Base-by-base conservation (phyloP, 2,797 vertebrate species). In the Steatocranus sp. region DNA sequence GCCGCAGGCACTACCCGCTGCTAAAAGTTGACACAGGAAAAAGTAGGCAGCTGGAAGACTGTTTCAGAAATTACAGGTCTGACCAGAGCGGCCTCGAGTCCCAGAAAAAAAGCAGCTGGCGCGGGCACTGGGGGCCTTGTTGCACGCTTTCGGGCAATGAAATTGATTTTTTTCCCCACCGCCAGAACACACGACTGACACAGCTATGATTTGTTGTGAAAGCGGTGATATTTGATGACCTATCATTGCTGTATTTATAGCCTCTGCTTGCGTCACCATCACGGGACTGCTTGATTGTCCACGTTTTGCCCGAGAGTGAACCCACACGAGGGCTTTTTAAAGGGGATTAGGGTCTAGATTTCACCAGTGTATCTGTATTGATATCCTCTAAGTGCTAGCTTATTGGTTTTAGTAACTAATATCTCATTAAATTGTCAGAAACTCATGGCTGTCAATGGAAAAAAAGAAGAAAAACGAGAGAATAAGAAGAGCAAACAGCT, bases 11-110 rank as follows among this genome's bases (percentile, higher is more conserved):
- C 87, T 84, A 90, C 90, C 92, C 95, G 81, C 94, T 96, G 94
- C 95, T 96, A 96, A 96, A 96, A 96, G 95, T 95, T 94, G 95
- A 96, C 95, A 95, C 96, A 96, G 96, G 96, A 96, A 96, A 89
- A 94, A 94, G 95, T 93, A 94, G 95, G 94, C 94, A 96, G 94
- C 91, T 93, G 92, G 90, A 92, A 90, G 92, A 87, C 87, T 93
- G 95, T 90, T 94, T 87, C 91, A 94, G 89, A 96, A 96, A 96
- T 97, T 96, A 95, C 94, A 96, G 95, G 96, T 94, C 93, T 95
- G 93, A 92, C 93, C 94, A 85, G 90, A 90, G 73, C 80, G 82
- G 93, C 92, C 91, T 84, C 86, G 79, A 11, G 90, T 94, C 89
- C 93, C 91, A 93, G 93, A 95, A 93, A 96, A 93, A 61, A 61